phyloP scores from a whole-genome alignment of 37 sponge, comb jelly and placozoan species.

The Tethya wilhelma region DNA sequence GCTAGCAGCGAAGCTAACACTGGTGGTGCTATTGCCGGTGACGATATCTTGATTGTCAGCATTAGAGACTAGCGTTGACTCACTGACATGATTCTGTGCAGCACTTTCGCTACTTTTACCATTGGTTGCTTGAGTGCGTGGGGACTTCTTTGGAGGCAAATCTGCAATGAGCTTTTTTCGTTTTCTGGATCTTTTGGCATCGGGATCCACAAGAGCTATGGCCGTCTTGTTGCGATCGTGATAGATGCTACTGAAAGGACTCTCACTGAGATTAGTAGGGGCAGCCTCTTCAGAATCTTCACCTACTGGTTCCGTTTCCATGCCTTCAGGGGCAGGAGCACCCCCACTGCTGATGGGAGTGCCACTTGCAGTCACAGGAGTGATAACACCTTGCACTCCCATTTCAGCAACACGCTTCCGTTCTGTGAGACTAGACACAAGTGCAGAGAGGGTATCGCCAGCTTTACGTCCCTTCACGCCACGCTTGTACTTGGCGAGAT shows the following conservation, averaged over 20 bases:
- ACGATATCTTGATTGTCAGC: too few species aligned
- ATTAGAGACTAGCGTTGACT: not conserved
- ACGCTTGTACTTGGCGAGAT: not conserved
- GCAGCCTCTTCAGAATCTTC: not conserved
- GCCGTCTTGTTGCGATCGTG: constrained; percentile 55
- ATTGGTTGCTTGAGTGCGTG: too few species aligned
- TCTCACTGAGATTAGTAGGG: not conserved
- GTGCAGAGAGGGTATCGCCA: constrained; percentile 42
- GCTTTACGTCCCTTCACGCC: constrained; percentile 8
- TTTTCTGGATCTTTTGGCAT: constrained; percentile 43
- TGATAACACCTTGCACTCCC: not conserved
- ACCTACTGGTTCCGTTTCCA: not conserved
- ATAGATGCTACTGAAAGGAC: constrained; percentile 60
- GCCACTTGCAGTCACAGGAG: not conserved
- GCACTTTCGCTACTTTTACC: not conserved
- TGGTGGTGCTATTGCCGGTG: too few species aligned
- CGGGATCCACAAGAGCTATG: constrained; percentile 64
- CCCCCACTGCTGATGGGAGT: not conserved
- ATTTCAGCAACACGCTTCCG: constrained; percentile 50
- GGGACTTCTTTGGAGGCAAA: constrained; percentile 20
- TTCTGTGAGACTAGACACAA: constrained; percentile 39
- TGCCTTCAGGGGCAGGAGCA: not conserved
- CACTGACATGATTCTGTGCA: not conserved
- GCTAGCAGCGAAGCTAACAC: too few species aligned
- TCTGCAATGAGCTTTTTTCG: not conserved